Percentiles rank a stretch among this genome's conserved stretches.
These are phyloP conservation scores for Baronia brevicornis DNA, from an alignment of 2,888 invertebrate genomes.

Conservation along the genomic window DNA sequence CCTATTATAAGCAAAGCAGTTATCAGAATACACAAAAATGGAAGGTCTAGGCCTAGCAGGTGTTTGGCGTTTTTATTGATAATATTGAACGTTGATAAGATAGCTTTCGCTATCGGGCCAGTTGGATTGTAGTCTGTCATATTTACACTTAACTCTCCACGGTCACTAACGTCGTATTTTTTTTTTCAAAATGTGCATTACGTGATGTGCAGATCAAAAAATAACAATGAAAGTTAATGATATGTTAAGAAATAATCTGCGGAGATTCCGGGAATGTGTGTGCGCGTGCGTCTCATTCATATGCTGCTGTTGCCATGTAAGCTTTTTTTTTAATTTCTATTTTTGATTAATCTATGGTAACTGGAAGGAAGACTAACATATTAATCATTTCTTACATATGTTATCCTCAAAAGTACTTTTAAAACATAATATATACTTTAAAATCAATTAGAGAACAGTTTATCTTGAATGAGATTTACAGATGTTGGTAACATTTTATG, in stretches of 20 bases:
- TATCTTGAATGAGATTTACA: no score
- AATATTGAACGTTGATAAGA: constrained; percentile 60
- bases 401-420: no score
- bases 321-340: constrained; percentile 23
- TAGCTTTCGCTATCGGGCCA: constrained; percentile 41
- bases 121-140: constrained; percentile 35
- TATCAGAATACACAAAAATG: constrained; percentile 10
- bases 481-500: no score
- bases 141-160: constrained; percentile 33
- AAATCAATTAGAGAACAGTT: no score
- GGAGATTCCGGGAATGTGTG: constrained; percentile 34
- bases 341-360: not conserved
- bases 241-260: constrained; percentile 32
- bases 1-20: constrained; percentile 5
- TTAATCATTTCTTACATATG: not conserved
- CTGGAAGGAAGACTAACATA: not conserved
- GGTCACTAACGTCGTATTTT: constrained; percentile 11
- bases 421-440: no score
- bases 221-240: constrained; percentile 43
- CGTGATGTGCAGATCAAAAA: constrained; percentile 14
- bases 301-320: constrained; percentile 44
- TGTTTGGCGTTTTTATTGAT: constrained; percentile 40
- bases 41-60: constrained; percentile 28
- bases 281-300: constrained; percentile 28
- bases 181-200: constrained; percentile 13